These are phyloP conservation scores for Microcebus lehilahytsara DNA, from an alignment of 2,113 vertebrate species.

Conservation along the genomic window DNA sequence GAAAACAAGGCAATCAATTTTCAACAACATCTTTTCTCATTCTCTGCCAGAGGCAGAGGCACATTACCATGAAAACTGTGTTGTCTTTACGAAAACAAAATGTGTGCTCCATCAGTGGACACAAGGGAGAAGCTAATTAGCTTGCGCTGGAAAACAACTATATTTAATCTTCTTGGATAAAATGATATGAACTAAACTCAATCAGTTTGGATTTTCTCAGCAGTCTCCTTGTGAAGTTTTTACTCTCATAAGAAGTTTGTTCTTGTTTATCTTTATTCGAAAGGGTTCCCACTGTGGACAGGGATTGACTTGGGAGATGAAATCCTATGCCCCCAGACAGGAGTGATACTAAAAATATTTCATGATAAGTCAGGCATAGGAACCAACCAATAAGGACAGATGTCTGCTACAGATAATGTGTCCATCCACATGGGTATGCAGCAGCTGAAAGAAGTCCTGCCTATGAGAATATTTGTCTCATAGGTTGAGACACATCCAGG, in stretches of 20 bases:
- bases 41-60: constrained; percentile 60
- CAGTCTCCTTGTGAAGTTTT: constrained; percentile 49
- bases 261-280: constrained; percentile 50
- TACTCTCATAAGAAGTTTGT: constrained; percentile 44
- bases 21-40: constrained; percentile 49
- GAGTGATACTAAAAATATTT: constrained; percentile 41
- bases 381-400: not conserved
- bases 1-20: constrained; percentile 60
- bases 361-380: not conserved
- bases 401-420: not conserved
- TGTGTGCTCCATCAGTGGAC: constrained; percentile 60
- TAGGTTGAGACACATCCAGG: not conserved
- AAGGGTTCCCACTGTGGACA: constrained; percentile 33
- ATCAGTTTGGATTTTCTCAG: constrained; percentile 46
- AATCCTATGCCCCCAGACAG: not conserved
- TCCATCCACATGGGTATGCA: not conserved
- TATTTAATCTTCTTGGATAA: constrained; percentile 70
- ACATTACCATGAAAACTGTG: constrained; percentile 57
- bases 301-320: not conserved
- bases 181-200: constrained; percentile 61
- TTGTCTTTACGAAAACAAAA: constrained; percentile 71
- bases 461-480: not conserved
- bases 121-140: constrained; percentile 71
- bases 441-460: not conserved
- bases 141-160: constrained; percentile 58